Evolutionary conservation across 2,888 invertebrate species (phyloP).

Genomic region (Phasia obesa): DNA sequence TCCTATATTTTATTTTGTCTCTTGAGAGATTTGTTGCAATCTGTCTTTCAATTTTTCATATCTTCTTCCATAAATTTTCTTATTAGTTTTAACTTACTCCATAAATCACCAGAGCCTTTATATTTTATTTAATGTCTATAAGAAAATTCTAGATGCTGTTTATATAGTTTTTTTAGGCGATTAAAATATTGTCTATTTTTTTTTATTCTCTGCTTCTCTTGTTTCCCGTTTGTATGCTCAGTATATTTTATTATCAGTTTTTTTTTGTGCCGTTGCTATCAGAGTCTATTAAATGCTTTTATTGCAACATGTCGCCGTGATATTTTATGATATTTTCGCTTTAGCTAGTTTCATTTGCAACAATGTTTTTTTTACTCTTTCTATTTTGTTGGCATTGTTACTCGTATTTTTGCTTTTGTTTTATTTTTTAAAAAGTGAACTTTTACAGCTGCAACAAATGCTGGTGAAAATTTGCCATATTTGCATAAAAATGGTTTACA

Average conservation of each 20-base stretch:
- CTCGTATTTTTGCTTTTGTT: slow-evolving; percentile 28
- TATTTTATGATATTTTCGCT: slow-evolving; percentile 71
- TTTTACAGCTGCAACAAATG: slow-evolving; percentile 67
- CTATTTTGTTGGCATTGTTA: slow-evolving; percentile 13
- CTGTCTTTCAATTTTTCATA: neutral
- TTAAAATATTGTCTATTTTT: slow-evolving; percentile 42
- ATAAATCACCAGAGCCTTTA: slow-evolving; percentile 49
- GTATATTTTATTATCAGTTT: slow-evolving; percentile 60
- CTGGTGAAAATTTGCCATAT: slow-evolving; percentile 65
- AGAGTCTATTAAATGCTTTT: slow-evolving; percentile 81
- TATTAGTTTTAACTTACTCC: slow-evolving; percentile 35
- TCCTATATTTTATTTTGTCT: neutral
- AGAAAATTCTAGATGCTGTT: slow-evolving; percentile 25
- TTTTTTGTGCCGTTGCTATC: slow-evolving; percentile 31
- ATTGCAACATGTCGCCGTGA: slow-evolving; percentile 80
- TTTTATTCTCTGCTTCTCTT: neutral
- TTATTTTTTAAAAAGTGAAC: slow-evolving; percentile 32
- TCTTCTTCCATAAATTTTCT: slow-evolving; percentile 25
- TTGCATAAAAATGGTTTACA: slow-evolving; percentile 69
- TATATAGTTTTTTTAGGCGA: slow-evolving; percentile 53
- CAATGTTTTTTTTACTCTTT: slow-evolving; percentile 11
- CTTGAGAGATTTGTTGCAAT: slow-evolving; percentile 20
- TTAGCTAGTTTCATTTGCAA: slow-evolving; percentile 61
- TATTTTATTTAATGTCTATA: slow-evolving; percentile 13
- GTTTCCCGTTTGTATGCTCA: slow-evolving; percentile 33